phyloP scores from a whole-genome alignment of 2,113 vertebrate genomes.

The Hemiprocne comata region DNA sequence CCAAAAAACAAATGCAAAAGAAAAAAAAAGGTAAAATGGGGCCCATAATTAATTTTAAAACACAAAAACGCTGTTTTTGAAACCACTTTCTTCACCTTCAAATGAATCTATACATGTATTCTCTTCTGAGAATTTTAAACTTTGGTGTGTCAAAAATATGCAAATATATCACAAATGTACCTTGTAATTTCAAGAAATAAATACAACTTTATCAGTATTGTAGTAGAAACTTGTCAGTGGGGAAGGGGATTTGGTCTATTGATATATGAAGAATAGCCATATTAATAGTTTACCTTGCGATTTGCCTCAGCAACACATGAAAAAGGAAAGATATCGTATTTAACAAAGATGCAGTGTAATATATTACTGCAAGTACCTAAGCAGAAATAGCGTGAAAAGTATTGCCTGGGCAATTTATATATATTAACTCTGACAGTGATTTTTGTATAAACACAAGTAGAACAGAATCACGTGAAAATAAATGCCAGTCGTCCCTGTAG shows the following conservation, averaged over 20 bases:
- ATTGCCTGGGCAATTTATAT: conserved; percentile 76
- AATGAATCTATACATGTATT: conserved; percentile 57
- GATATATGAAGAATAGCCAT: conserved; percentile 83
- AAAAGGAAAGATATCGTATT: conserved; percentile 61
- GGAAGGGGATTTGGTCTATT: conserved; percentile 76
- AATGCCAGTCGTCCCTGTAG: conserved; percentile 67
- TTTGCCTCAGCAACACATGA: conserved; percentile 76
- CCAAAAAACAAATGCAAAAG: not conserved
- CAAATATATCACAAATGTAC: conserved; percentile 77
- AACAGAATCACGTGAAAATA: conserved; percentile 69
- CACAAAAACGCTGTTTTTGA: conserved; percentile 39
- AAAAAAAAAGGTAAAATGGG: conserved; percentile 32
- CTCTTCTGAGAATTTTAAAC: conserved; percentile 68
- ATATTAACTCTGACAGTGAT: conserved; percentile 74
- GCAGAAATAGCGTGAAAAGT: conserved; percentile 70
- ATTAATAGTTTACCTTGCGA: conserved; percentile 80
- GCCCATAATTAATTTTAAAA: conserved; percentile 61
- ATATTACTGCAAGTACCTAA: conserved; percentile 70
- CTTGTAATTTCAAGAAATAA: conserved; percentile 68
- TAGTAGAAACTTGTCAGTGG: conserved; percentile 74
- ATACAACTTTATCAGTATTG: conserved; percentile 64
- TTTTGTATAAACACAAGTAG: conserved; percentile 71
- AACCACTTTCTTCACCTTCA: conserved; percentile 64
- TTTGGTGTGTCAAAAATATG: conserved; percentile 80
- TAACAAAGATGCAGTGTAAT: conserved; percentile 67